phyloP scores from a whole-genome alignment of 1,140 invertebrate genomes.

The Drosophila lini region DNA sequence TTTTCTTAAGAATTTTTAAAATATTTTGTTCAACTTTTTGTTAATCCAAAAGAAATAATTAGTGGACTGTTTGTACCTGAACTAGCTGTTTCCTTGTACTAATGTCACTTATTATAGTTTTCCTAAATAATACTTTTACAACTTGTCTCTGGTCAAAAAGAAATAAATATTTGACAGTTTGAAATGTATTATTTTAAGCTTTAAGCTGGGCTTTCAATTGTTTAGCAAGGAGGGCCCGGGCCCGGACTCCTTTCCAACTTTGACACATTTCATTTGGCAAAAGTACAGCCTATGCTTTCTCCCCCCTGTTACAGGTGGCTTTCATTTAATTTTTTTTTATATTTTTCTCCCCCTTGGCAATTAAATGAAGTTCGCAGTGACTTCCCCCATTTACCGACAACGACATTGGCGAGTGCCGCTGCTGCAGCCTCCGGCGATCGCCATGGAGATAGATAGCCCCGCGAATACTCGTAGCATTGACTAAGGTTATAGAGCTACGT shows the following conservation, averaged over 20 bases:
- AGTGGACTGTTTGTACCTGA: too few relatives aligned
- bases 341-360: slow-evolving; percentile 34
- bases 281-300: slow-evolving; percentile 29
- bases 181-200: neutral
- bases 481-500: slow-evolving; percentile 68
- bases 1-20: too few relatives aligned
- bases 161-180: slow-evolving; percentile 8
- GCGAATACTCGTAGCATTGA: slow-evolving; percentile 59
- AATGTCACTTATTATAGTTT: neutral
- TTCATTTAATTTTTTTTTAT: slow-evolving; percentile 20
- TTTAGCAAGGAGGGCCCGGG: neutral
- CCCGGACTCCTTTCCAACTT: slow-evolving; percentile 5
- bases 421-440: slow-evolving; percentile 36
- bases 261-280: slow-evolving; percentile 20
- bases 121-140: slow-evolving; percentile 4
- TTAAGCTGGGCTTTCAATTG: neutral
- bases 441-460: slow-evolving; percentile 52
- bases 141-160: neutral
- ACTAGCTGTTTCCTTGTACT: neutral
- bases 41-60: too few relatives aligned
- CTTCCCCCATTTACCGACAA: slow-evolving; percentile 54
- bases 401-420: slow-evolving; percentile 62
- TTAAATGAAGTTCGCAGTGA: slow-evolving; percentile 51
- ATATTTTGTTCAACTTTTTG: too few relatives aligned
- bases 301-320: slow-evolving; percentile 9